Percentiles rank a stretch among this genome's conserved stretches.
Evolutionary conservation across 2,113 vertebrate species (phyloP).

Genomic region (Acanthisitta chloris): DNA sequence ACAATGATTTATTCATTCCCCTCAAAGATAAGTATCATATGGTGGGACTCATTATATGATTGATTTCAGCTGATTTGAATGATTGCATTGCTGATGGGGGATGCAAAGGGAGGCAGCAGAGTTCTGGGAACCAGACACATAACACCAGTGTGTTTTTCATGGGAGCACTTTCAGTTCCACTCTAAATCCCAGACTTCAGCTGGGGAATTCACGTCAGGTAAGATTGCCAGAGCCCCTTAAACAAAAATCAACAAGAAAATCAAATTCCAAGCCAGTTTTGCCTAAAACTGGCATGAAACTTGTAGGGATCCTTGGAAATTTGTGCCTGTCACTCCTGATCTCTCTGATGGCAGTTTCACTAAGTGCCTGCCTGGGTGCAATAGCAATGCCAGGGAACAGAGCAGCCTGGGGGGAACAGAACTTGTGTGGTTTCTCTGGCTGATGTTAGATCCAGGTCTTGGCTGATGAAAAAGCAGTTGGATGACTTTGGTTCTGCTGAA

Average conservation of each 20-base stretch:
- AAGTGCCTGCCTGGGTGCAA: background rate
- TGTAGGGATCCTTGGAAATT: constrained; percentile 10
- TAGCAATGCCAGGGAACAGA: background rate
- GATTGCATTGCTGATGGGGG: constrained; percentile 59
- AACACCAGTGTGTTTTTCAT: constrained; percentile 60
- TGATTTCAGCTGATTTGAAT: constrained; percentile 78
- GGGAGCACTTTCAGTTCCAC: constrained; percentile 38
- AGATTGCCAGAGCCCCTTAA: background rate
- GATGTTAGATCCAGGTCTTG: background rate
- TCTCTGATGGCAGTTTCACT: background rate
- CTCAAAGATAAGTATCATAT: constrained; percentile 72
- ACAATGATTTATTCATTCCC: constrained; percentile 80
- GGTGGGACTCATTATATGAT: constrained; percentile 77
- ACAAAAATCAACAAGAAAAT: background rate
- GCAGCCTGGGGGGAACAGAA: background rate
- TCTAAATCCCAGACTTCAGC: background rate
- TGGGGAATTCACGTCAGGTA: background rate
- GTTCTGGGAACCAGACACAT: constrained; percentile 74
- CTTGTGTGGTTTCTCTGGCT: background rate
- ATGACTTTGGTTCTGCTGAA: background rate
- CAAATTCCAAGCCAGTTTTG: background rate
- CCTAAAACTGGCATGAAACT: background rate
- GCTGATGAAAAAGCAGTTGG: background rate
- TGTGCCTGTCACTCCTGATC: background rate
- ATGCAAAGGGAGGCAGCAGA: constrained; percentile 34